Base-by-base conservation (phyloP, 64 coral and sea anemone genomes). In the Montipora foliosa region DNA sequence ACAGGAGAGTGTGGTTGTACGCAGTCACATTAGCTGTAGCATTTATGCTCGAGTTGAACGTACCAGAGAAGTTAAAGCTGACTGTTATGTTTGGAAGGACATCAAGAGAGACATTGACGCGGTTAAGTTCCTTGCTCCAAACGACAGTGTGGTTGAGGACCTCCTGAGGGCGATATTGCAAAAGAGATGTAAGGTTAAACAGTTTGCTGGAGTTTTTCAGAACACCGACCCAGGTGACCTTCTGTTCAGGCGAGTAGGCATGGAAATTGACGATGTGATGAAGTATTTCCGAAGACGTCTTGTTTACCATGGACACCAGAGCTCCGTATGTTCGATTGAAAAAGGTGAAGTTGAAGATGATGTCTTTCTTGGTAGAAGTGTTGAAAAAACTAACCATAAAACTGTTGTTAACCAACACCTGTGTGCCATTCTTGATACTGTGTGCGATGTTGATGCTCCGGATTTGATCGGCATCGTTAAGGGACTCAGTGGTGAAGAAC, bases 31-130 rank as follows among this genome's bases (percentile, higher is more conserved):
- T 93, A 8, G 90, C 87, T 4, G 50, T 93, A 2, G 76, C 52
- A 50, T 93, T 96, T 2, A 96, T 89, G 17, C 49, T 89, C 0
- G 78, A 83, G 79, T 61, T 78, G 79, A 96, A 93, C 44, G 78
- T 96, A 15, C 95, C 95, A n/a, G 95, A 96, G 72, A 90, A 84
- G 79, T 96, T 96, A 5, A 96, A 15, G 2, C 78, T 75, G 24
- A 93, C 20, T 49, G 85, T 79, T n/a, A 94, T 10, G 74, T 94
- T 90, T 11, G 79, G 93, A 44, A 90, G 93, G 83, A 94, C 45
- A 16, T 84, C 57, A 21, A 94, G 46, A 4, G 93, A 90, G 73
- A 94, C 76, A 75, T 94, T 94, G 8, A 94, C 25, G 46, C 90
- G 87, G 58, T 82, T 77, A 8, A 70, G 49, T 45, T 82, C 44